Evolutionary conservation across 2,888 invertebrate genomes (phyloP).

Genomic region (Hyposoter dolosus): DNA sequence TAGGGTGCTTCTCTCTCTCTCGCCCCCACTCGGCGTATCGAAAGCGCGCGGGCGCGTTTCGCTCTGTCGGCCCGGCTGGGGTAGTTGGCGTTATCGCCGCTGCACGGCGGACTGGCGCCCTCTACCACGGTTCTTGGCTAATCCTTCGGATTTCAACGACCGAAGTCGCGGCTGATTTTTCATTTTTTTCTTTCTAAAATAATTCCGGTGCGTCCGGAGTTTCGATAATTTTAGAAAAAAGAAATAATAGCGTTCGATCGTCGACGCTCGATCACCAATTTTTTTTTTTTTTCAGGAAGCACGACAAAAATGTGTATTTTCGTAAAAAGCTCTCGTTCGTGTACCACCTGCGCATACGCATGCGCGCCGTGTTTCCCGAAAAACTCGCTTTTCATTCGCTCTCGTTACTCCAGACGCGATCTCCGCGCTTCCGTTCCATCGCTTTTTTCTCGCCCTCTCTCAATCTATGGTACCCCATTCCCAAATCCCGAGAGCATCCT

Average conservation of each 20-base stretch:
- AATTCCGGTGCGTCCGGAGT: neutral
- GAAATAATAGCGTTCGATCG: neutral
- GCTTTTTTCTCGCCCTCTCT: conserved; percentile 29
- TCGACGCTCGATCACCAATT: neutral
- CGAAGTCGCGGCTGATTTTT: neutral
- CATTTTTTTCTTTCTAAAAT: neutral
- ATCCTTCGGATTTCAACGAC: conserved; percentile 6
- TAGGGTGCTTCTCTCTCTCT: conserved; percentile 24
- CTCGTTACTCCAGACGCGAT: conserved; percentile 44
- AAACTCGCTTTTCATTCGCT: conserved; percentile 63
- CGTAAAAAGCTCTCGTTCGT: conserved; percentile 27
- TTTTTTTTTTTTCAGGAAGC: neutral
- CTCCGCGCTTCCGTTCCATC: conserved; percentile 47
- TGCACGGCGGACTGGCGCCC: conserved; percentile 21
- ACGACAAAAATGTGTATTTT: conserved; percentile 7
- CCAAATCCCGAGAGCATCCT: conserved; percentile 69
- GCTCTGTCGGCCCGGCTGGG: conserved; percentile 35
- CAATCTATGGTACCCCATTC: conserved; percentile 22
- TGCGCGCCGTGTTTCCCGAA: conserved; percentile 66
- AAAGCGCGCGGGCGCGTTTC: conserved; percentile 49
- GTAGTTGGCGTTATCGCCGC: conserved; percentile 37
- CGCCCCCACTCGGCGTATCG: neutral
- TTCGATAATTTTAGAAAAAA: neutral
- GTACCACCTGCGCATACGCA: conserved; percentile 52
- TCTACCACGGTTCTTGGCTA: neutral